Evolutionary conservation across 1,140 invertebrate genomes (phyloP).

Genomic region (Ceratoteleas bidentatus): DNA sequence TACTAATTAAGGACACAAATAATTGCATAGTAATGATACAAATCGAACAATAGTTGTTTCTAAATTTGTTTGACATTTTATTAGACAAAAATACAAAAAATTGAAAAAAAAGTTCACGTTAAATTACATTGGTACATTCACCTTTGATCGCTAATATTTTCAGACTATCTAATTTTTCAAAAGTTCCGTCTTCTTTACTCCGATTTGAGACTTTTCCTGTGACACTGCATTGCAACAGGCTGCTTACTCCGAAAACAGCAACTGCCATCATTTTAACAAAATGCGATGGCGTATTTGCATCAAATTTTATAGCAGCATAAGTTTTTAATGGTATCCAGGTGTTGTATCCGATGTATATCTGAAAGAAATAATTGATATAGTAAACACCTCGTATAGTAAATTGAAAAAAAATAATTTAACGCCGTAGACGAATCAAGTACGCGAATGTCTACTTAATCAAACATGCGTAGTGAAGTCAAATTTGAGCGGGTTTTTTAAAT

Average conservation of each 20-base stretch:
- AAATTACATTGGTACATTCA: neutral
- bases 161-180: neutral
- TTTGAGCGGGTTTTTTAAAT: too few species aligned
- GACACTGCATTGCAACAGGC: neutral
- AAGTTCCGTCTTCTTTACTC: constrained; percentile 4
- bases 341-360: constrained; percentile 16
- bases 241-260: constrained; percentile 6
- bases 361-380: neutral
- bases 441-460: too few species aligned
- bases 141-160: constrained; percentile 15
- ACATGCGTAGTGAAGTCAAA: too few species aligned
- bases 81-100: too few species aligned
- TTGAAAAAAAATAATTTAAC: too few species aligned
- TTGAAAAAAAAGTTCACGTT: too few species aligned
- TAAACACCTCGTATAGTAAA: neutral
- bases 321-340: constrained; percentile 8
- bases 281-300: constrained; percentile 12
- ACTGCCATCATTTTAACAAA: constrained; percentile 2
- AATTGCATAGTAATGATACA: too few species aligned
- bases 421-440: too few species aligned
- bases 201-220: constrained; percentile 4
- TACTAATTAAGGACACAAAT: too few species aligned
- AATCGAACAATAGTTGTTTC: too few species aligned
- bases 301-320: constrained; percentile 8
- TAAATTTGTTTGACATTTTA: too few species aligned